Base-by-base conservation (phyloP, 2,888 invertebrate species). In the Strigamia transsilvanica region DNA sequence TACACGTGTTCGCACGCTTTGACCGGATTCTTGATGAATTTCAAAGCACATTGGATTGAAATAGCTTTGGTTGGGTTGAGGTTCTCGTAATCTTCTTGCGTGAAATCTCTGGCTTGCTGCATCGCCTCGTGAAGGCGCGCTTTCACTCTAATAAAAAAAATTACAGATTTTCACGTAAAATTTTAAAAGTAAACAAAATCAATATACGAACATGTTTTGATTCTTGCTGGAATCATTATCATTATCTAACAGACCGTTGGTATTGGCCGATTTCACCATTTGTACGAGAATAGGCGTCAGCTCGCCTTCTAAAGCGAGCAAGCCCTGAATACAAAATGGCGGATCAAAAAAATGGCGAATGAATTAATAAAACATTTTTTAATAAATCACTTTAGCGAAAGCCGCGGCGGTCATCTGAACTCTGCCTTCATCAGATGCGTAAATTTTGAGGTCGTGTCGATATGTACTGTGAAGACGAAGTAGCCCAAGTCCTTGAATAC, bases 381-480 rank as follows among this genome's bases (percentile, higher is more conserved):
- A n/a, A n/a, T n/a, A n/a, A n/a, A 56, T 38, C 83, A 90, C 90
- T 87, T 99, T 99, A 2, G 99, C 98, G 89, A 99, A 99, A 1
- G 99, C 99, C 0, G 99, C 99, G 0, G 99, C 99, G 0, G 99
- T 99, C 98, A 99, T 99, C 89, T 99, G 99, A 2, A 99, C 99
- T 82, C 99, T 91, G 2, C 99, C 99, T 88, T 99, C 99, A 88
- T 99, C 99, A 0, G 98, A 98, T 0, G 99, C 99, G 89, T 99
- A 99, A 85, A 99, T 99, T 90, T 99, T 99, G 83, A 99, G 91
- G 88, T 99, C 99, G 88, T 99, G 99, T 0, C 99, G 93, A 89
- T 97, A 99, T 0, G 99, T 99, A 10, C 98, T 98, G 89, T 99
- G 99, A 0, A 99, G 91, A 84, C 97, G 91, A 32, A 99, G 91